Base-by-base conservation (phyloP, 2,888 invertebrate genomes). In the Camptogramma bilineatum region DNA sequence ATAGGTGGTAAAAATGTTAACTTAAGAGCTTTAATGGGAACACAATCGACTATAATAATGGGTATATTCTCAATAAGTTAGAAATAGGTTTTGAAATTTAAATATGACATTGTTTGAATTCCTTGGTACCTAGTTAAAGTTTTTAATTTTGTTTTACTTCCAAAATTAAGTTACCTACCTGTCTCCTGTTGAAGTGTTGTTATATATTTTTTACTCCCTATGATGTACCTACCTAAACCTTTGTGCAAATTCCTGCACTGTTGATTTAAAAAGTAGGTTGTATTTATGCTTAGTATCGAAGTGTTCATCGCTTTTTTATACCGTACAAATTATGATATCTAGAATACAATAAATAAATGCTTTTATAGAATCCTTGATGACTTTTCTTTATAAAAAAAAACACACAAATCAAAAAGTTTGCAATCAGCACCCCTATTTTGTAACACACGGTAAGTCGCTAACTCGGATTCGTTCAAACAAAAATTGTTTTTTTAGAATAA, bases 1-100 rank as follows among this genome's bases (percentile, higher is more conserved):
- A 66, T 66, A 65, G 62, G 62, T 59, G 66, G 66, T 66, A 66
- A 66, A 65, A 62, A 59, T 66, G 51, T 62, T 66, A 54, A 66
- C 66, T 51, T 62, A 62, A 51, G 66, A 66, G 66, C 66, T 66
- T 62, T 46, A 59, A 59, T 55, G 62, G 66, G 66, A 62, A 58
- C 66, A 66, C 58, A 59, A 57, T 62, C 42, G 54, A 58, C 51
- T 62, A 58, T 51, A 51, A 39, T 54, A 54, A 53, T 63, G 48
- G 48, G 34, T 39, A 53, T 47, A 53, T 47, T 39, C 21, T 62
- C 28, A 47, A 16, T 52, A 64, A 64, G 65, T 42, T 63, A 57
- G 47, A 52, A 46, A 48, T 62, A 52, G 44, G n/a, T 47, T 51
- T 63, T 51, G 24, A 47, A 47, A 47, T 47, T 10, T 34, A 13